Percentiles rank a stretch among this genome's conserved stretches.
phyloP scores from a whole-genome alignment of 2,797 vertebrate genomes.

The Botia kubotai region DNA sequence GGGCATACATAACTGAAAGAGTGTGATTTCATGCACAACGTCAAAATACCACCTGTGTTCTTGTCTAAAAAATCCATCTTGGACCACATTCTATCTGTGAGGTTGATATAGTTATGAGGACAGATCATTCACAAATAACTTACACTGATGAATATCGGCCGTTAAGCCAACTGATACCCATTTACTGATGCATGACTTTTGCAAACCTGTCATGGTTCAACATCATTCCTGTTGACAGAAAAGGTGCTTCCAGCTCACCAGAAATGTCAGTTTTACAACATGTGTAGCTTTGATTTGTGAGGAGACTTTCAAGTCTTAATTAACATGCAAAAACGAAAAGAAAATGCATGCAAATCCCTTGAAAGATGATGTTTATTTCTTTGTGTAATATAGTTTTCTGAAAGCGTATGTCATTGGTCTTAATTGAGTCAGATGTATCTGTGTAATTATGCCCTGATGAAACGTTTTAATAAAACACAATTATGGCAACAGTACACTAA shows the following conservation, averaged over 20 bases:
- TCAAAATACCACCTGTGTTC: too few species aligned
- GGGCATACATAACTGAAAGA: too few species aligned
- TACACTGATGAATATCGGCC: neutral
- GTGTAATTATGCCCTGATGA: constrained; percentile 13
- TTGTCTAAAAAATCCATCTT: too few species aligned
- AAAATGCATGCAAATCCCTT: neutral
- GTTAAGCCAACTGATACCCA: neutral
- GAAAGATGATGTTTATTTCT: neutral
- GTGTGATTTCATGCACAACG: too few species aligned
- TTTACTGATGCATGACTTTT: neutral
- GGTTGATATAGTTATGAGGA: too few species aligned
- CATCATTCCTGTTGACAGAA: neutral
- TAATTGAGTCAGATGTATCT: neutral
- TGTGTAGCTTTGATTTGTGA: neutral
- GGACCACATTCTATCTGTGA: too few species aligned
- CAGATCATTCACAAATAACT: too few species aligned
- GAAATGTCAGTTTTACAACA: neutral
- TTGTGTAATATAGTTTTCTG: neutral
- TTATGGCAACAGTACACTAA: neutral
- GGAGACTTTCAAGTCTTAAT: neutral
- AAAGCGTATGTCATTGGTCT: neutral
- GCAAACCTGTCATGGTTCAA: neutral
- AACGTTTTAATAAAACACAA: constrained; percentile 27
- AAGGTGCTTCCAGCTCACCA: neutral
- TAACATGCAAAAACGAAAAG: neutral